Percentiles rank a stretch among this genome's conserved stretches.
Evolutionary conservation across 2,113 vertebrate species (phyloP).

Genomic region (Struthio camelus): DNA sequence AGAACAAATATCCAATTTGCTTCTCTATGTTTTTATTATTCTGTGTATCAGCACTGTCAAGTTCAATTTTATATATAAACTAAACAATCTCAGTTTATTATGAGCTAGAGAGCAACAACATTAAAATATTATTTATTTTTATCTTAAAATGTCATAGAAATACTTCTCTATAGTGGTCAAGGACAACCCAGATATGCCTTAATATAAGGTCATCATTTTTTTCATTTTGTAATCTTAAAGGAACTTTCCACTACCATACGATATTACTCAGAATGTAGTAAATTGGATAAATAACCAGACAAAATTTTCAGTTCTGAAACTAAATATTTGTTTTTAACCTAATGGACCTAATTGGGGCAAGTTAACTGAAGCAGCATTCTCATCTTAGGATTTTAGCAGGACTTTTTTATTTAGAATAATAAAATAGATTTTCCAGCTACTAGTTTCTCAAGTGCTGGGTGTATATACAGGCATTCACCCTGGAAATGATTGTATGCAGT

Average conservation of each 20-base stretch:
- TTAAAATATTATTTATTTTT: slow-evolving; percentile 21
- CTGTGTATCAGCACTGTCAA: background rate
- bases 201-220: background rate
- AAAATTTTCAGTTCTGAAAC: background rate
- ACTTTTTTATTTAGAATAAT: background rate
- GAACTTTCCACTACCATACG: background rate
- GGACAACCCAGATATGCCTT: background rate
- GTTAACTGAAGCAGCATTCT: background rate
- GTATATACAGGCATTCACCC: background rate
- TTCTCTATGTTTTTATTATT: background rate
- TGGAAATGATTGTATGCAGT: background rate
- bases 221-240: background rate
- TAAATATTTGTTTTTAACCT: background rate
- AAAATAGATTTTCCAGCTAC: background rate
- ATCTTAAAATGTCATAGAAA: background rate
- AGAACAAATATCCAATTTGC: background rate
- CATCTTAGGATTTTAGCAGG: background rate
- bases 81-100: background rate
- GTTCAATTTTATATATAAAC: background rate
- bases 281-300: background rate
- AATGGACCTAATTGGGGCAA: background rate
- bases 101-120: background rate
- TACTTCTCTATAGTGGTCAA: background rate
- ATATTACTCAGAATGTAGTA: background rate
- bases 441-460: background rate